Percentiles rank a stretch among this genome's conserved stretches.
These are phyloP conservation scores for Micrasema longulum DNA, from an alignment of 1,140 invertebrate genomes.

Conservation along the genomic window DNA sequence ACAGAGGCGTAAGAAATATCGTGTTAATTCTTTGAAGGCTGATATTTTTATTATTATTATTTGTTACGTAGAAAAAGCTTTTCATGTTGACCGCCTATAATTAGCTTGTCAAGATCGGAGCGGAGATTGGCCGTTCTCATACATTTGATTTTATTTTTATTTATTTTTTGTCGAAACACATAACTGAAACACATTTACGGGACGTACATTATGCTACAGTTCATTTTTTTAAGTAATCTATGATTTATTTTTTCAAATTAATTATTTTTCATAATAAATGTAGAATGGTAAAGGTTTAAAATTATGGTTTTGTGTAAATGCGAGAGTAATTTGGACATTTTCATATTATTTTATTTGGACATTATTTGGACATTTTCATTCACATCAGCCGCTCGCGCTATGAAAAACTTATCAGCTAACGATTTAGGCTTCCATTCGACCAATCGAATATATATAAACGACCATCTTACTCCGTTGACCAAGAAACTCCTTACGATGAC, in stretches of 20 bases:
- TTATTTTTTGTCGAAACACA: slow-evolving; percentile 54
- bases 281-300: neutral
- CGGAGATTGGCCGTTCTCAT: slow-evolving; percentile 51
- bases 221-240: slow-evolving; percentile 29
- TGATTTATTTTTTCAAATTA: slow-evolving; percentile 3
- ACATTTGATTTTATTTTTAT: slow-evolving; percentile 54
- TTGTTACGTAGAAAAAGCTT: slow-evolving; percentile 32
- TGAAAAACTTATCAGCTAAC: too few species aligned
- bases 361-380: too few species aligned
- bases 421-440: too few species aligned
- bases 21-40: slow-evolving; percentile 29
- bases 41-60: too few species aligned
- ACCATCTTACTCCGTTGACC: too few species aligned
- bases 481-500: too few species aligned
- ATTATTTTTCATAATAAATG: neutral
- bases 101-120: slow-evolving; percentile 53
- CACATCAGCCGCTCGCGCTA: too few species aligned
- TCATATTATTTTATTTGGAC: too few species aligned
- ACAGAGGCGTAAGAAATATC: slow-evolving; percentile 13
- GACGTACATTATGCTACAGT: slow-evolving; percentile 28
- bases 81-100: slow-evolving; percentile 54
- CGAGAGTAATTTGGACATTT: too few species aligned
- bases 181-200: slow-evolving; percentile 46
- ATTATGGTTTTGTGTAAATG: too few species aligned
- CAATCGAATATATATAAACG: too few species aligned